Percentiles rank a stretch among this genome's conserved stretches.
Evolutionary conservation across 2,888 invertebrate genomes (phyloP).

Genomic region (Ashinkailepas kermadecensis): DNA sequence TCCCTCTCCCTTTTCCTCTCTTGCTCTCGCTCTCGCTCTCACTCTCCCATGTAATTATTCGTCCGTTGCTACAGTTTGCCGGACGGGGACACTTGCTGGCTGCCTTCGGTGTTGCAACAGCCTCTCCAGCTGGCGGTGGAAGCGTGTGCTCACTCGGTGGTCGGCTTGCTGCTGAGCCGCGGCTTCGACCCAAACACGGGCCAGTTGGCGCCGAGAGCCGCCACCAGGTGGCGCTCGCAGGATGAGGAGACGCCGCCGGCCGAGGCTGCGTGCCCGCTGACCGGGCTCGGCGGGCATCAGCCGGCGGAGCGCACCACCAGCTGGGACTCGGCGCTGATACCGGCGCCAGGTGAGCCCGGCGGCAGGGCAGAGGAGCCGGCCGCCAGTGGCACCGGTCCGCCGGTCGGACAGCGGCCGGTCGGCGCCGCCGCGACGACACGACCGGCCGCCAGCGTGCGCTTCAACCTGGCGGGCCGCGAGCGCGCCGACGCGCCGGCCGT

Average conservation of each 20-base stretch:
- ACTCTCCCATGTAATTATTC: too few species aligned
- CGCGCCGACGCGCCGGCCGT: neutral
- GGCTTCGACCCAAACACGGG: conserved; percentile 14
- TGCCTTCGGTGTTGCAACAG: neutral
- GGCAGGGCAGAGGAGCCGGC: too few species aligned
- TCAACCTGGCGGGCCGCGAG: neutral
- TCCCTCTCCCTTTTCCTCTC: conserved; percentile 25
- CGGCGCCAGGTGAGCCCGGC: too few species aligned
- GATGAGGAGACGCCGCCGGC: neutral
- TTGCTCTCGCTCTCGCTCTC: conserved; percentile 8
- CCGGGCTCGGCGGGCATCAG: too few species aligned
- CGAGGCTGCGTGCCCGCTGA: neutral
- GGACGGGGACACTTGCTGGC: neutral
- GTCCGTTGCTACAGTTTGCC: neutral
- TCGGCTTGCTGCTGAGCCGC: neutral
- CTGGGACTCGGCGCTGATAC: too few species aligned
- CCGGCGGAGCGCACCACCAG: too few species aligned
- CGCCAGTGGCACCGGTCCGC: too few species aligned
- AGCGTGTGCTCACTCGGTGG: conserved; percentile 10
- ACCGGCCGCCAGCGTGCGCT: neutral
- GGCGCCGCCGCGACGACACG: neutral
- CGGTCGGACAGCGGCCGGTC: too few species aligned
- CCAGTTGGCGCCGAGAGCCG: neutral
- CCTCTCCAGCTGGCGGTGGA: conserved; percentile 11
- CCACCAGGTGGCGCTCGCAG: neutral